Percentiles rank a stretch among this genome's conserved stretches.
These are phyloP conservation scores for Acleris literana DNA, from an alignment of 2,888 invertebrate genomes.

Conservation along the genomic window DNA sequence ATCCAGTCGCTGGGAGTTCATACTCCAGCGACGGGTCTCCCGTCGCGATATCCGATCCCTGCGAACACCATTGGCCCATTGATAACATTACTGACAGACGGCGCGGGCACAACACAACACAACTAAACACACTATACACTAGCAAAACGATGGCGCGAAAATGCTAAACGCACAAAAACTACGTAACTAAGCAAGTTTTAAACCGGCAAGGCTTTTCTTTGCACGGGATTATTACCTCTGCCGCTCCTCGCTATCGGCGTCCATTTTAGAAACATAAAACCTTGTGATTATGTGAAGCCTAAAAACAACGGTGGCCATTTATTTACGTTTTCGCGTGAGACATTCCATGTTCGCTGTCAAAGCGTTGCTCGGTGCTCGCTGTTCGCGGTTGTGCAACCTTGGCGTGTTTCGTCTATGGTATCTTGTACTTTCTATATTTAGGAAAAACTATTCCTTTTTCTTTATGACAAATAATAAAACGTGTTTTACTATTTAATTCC, in stretches of 20 bases:
- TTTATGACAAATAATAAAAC: too few relatives aligned
- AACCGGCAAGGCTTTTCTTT: conserved; percentile 37
- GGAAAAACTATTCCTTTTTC: neutral
- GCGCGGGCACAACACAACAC: conserved; percentile 53
- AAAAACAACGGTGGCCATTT: conserved; percentile 81
- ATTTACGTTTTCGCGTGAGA: conserved; percentile 77
- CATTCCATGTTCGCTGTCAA: conserved; percentile 69
- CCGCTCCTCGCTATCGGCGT: conserved; percentile 64
- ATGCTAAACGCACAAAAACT: conserved; percentile 68
- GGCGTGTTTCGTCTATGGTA: conserved; percentile 23
- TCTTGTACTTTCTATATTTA: neutral
- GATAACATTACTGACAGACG: conserved; percentile 68
- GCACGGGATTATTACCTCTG: conserved; percentile 56
- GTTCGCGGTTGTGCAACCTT: conserved; percentile 48
- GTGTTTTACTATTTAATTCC: too few relatives aligned
- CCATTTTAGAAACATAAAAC: conserved; percentile 78
- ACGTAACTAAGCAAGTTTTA: conserved; percentile 41
- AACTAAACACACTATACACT: conserved; percentile 42
- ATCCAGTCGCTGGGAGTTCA: conserved; percentile 74
- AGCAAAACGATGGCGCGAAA: conserved; percentile 71
- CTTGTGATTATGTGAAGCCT: conserved; percentile 73
- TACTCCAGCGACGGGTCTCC: conserved; percentile 69
- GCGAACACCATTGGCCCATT: conserved; percentile 64
- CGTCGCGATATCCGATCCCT: conserved; percentile 65
- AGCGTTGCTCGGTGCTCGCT: conserved; percentile 49